Evolutionary conservation across 53 echinoderm and acorn worm species (phyloP).

Genomic region (Henricia sp.): DNA sequence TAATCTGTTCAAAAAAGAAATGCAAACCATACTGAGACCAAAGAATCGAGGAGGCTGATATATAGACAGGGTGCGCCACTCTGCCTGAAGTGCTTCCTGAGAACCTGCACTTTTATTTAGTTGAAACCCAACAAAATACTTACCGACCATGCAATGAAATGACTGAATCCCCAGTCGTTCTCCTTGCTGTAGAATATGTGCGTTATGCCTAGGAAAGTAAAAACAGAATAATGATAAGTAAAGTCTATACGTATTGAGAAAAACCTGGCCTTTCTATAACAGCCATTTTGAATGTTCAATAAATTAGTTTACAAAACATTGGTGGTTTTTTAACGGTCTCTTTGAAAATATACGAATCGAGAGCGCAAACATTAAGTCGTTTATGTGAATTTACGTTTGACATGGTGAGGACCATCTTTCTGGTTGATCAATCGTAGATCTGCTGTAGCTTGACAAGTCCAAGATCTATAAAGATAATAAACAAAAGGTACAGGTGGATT

Average conservation of each 20-base stretch:
- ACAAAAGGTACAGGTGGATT: too few relatives aligned
- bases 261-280: neutral
- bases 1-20: too few relatives aligned
- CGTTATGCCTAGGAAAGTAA: slow-evolving; percentile 74
- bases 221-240: too few relatives aligned
- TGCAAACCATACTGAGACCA: too few relatives aligned
- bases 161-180: slow-evolving; percentile 99
- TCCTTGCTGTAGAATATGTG: slow-evolving; percentile 99
- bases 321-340: too few relatives aligned
- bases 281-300: too few relatives aligned
- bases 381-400: slow-evolving; percentile 76
- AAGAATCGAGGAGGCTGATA: too few relatives aligned
- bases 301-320: too few relatives aligned
- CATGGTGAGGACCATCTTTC: slow-evolving; percentile 78
- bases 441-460: slow-evolving; percentile 95
- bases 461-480: slow-evolving; percentile 69
- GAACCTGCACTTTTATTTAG: too few relatives aligned
- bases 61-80: too few relatives aligned
- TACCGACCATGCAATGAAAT: slow-evolving; percentile 95
- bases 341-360: neutral
- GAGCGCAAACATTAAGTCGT: neutral
- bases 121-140: slow-evolving; percentile 43
- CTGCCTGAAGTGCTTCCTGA: too few relatives aligned
- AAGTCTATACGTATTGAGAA: neutral
- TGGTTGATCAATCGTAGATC: slow-evolving; percentile 86